Evolutionary conservation across 30 jellyfish, hydroid and myxozoan species (phyloP).

Genomic region (Catostylus mosaicus): DNA sequence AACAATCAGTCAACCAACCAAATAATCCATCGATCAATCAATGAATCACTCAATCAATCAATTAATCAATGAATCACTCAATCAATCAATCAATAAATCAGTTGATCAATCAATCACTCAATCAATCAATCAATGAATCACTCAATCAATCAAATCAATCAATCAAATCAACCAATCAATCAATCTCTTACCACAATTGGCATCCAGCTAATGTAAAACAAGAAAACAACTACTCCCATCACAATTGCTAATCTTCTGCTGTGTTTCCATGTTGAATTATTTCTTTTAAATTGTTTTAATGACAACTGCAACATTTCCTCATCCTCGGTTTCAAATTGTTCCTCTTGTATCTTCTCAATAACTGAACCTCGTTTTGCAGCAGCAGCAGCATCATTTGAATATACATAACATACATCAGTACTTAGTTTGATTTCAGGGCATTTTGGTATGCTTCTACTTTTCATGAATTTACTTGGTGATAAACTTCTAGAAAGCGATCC

Average conservation of each 20-base stretch:
- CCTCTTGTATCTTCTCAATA: conserved; percentile 23
- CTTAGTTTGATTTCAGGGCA: conserved; percentile 14
- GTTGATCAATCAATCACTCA: too few species aligned
- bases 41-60: too few species aligned
- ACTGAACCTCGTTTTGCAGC: conserved; percentile 49
- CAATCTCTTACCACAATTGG: conserved; percentile 75
- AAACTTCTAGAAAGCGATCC: conserved; percentile 33
- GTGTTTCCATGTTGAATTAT: conserved; percentile 61
- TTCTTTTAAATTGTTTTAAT: conserved; percentile 49
- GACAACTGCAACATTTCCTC: conserved; percentile 60
- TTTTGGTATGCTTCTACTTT: conserved; percentile 27
- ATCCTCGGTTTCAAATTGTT: conserved; percentile 21
- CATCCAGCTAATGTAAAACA: conserved; percentile 80
- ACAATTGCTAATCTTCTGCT: conserved; percentile 68
- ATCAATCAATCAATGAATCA: too few species aligned
- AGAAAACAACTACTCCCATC: conserved; percentile 74
- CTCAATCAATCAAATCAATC: too few species aligned
- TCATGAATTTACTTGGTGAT: neutral
- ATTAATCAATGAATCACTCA: too few species aligned
- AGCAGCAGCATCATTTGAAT: neutral
- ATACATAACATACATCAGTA: neutral
- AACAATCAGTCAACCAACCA: too few species aligned
- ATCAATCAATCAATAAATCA: too few species aligned
- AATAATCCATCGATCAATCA: too few species aligned
- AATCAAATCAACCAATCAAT: too few species aligned